These are phyloP conservation scores for Urocynchramus pylzowi DNA, from an alignment of 2,113 vertebrate genomes.

Conservation along the genomic window DNA sequence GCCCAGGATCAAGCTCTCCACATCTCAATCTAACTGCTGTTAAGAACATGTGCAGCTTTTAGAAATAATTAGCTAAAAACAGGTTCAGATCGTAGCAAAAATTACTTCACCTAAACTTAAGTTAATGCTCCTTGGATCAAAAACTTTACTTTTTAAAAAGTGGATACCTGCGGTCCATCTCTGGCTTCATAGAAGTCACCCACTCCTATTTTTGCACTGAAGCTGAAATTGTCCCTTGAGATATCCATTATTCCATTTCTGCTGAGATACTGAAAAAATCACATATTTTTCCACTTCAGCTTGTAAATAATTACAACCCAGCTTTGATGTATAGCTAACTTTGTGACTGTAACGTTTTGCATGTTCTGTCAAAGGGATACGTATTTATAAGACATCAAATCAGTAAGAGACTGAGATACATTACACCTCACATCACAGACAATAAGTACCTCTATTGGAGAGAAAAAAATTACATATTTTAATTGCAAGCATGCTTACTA, in stretches of 20 bases:
- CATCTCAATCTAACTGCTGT: not conserved
- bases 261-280: constrained; percentile 93
- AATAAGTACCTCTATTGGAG: constrained; percentile 54
- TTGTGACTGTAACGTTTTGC: constrained; percentile 63
- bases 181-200: constrained; percentile 98
- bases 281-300: constrained; percentile 85
- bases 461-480: not conserved
- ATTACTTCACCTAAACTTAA: constrained; percentile 70
- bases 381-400: constrained; percentile 56
- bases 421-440: constrained; percentile 45
- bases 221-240: constrained; percentile 97
- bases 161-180: constrained; percentile 91
- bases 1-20: not conserved
- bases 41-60: not conserved
- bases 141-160: constrained; percentile 79
- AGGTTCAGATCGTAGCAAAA: constrained; percentile 60
- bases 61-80: constrained; percentile 54
- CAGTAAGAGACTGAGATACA: constrained; percentile 27
- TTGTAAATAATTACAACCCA: constrained; percentile 78
- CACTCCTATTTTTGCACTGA: constrained; percentile 96
- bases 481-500: constrained; percentile 22
- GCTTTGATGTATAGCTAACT: constrained; percentile 73
- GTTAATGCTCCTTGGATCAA: constrained; percentile 72
- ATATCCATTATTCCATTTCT: constrained; percentile 95
- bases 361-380: constrained; percentile 58